These are phyloP conservation scores for Platycnemis pennipes DNA, from an alignment of 2,888 invertebrate species.

Conservation along the genomic window DNA sequence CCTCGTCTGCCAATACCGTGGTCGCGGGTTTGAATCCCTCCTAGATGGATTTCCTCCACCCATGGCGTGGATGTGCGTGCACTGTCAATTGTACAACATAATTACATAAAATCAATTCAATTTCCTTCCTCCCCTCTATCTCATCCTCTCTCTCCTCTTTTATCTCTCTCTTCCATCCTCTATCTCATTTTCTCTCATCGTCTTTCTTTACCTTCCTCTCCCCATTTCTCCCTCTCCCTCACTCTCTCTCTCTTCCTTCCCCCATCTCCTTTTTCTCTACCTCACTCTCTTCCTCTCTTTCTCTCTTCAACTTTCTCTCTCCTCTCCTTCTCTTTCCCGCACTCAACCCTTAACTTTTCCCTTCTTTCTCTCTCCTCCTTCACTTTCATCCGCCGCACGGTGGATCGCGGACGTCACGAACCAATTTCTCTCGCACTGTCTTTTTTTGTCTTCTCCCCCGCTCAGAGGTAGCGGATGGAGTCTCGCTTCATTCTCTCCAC, in stretches of 20 bases:
- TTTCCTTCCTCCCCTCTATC: not conserved
- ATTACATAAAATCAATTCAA: too few relatives aligned
- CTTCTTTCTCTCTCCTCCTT: too few relatives aligned
- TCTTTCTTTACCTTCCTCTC: not conserved
- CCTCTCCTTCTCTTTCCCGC: too few relatives aligned
- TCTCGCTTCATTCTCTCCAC: not conserved
- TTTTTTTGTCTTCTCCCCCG: not conserved
- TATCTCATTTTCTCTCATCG: not conserved
- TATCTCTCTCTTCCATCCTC: not conserved
- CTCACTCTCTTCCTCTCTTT: too few relatives aligned
- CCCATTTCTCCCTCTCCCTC: not conserved
- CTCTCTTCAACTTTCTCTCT: too few relatives aligned
- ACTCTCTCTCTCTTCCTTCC: not conserved
- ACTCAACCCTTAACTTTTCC: too few relatives aligned
- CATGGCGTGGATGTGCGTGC: too few relatives aligned
- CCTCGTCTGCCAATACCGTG: too few relatives aligned
- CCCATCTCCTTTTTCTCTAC: not conserved
- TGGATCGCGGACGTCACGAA: slow-evolving; percentile 7
- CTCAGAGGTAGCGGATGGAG: not conserved
- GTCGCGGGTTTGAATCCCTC: too few relatives aligned
- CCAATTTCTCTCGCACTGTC: not conserved
- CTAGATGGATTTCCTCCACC: too few relatives aligned
- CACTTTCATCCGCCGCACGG: not conserved
- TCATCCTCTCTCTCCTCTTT: not conserved
- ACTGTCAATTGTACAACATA: too few relatives aligned